Percentiles rank a stretch among this genome's conserved stretches.
These are phyloP conservation scores for Ellobium chinense DNA, from an alignment of 2,888 invertebrate species.

Conservation along the genomic window DNA sequence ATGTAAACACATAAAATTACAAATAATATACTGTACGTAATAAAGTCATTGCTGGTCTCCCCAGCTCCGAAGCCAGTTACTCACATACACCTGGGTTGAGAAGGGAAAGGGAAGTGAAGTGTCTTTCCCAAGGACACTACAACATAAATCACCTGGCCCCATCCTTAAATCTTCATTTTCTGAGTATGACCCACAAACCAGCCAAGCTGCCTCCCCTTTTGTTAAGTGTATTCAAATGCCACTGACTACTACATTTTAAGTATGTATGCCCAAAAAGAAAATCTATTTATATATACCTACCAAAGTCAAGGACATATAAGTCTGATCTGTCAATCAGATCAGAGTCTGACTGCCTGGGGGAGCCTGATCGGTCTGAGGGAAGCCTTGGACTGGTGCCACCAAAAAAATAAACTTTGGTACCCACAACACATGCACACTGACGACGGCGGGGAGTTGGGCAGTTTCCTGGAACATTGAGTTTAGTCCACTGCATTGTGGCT, in stretches of 20 bases:
- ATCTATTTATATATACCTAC: conserved; percentile 70
- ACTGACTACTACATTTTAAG: background rate
- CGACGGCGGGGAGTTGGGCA: conserved; percentile 79
- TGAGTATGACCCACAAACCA: no score
- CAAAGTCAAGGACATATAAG: conserved; percentile 89
- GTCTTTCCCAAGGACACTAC: no score
- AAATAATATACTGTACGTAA: no score
- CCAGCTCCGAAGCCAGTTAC: no score
- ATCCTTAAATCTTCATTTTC: no score
- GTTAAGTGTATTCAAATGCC: no score
- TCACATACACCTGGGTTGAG: no score
- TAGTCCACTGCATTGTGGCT: conserved; percentile 74
- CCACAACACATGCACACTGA: conserved; percentile 89
- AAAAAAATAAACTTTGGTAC: conserved; percentile 88
- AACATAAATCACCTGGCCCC: no score
- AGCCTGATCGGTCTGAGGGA: background rate
- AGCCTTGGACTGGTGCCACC: conserved; percentile 87
- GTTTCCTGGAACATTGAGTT: conserved; percentile 68
- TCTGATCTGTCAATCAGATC: conserved; percentile 89
- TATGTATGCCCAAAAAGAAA: background rate
- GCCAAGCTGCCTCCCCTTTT: no score
- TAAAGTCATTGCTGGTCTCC: no score
- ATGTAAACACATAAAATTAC: no score
- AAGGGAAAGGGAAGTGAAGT: no score
- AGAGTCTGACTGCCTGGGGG: conserved; percentile 37